phyloP scores from a whole-genome alignment of 2,888 invertebrate species.

The Neocrepidodera transversa region DNA sequence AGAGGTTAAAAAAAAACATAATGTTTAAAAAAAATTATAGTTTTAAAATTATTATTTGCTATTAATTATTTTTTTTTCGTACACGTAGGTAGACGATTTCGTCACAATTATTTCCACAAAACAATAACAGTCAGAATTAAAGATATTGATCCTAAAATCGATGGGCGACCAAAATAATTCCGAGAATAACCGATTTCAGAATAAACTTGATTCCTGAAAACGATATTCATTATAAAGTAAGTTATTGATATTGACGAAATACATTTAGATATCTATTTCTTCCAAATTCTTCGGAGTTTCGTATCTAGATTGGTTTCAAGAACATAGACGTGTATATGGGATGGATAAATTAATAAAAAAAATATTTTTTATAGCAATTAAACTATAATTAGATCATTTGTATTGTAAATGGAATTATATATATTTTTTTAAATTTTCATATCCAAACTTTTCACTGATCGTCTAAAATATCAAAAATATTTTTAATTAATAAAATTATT shows the following conservation, averaged over 20 bases:
- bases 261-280: conserved; percentile 32
- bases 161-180: conserved; percentile 10
- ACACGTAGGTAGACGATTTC: no score
- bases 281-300: conserved; percentile 3
- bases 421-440: no score
- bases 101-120: conserved; percentile 18
- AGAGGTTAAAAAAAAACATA: no score
- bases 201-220: conserved; percentile 29
- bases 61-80: no score
- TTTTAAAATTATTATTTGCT: no score
- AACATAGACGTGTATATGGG: neutral
- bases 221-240: conserved; percentile 34
- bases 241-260: conserved; percentile 39
- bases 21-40: no score
- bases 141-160: conserved; percentile 15
- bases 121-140: conserved; percentile 18
- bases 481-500: no score
- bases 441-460: no score
- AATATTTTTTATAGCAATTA: no score
- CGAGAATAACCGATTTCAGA: conserved; percentile 9
- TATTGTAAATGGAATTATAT: neutral
- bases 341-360: neutral
- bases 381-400: neutral
- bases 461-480: no score
- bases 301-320: conserved; percentile 11